phyloP scores from a whole-genome alignment of 2,797 vertebrate genomes.

The Buphagus erythrorhynchus region DNA sequence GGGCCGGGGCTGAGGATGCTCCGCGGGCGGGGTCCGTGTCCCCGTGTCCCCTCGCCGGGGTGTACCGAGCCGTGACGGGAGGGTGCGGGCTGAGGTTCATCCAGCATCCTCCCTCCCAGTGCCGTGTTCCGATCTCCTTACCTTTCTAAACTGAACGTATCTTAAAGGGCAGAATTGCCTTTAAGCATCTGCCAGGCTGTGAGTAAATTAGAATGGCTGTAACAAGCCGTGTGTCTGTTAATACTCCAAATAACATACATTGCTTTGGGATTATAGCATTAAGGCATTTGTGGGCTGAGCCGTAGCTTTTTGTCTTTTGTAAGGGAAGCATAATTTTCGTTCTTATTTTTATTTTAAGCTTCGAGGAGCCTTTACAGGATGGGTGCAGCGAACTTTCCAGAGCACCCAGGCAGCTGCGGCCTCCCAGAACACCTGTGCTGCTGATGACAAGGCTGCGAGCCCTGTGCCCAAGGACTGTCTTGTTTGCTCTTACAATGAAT shows the following conservation, averaged over 20 bases:
- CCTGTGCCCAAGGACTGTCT: constrained; percentile 84
- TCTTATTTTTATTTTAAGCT: constrained; percentile 76
- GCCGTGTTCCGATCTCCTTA: accelerated
- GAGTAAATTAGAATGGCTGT: neutral
- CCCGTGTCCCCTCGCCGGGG: no score
- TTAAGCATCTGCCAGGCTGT: neutral
- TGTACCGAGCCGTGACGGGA: accelerated
- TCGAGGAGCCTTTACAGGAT: constrained; percentile 82
- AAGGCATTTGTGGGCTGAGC: neutral
- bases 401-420: constrained; percentile 90
- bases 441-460: constrained; percentile 81
- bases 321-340: neutral
- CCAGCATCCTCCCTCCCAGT: accelerated
- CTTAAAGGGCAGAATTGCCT: neutral
- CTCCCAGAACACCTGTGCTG: constrained; percentile 76
- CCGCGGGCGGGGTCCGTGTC: neutral
- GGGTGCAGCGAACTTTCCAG: constrained; percentile 90
- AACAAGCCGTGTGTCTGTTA: neutral
- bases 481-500: constrained; percentile 95
- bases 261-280: neutral
- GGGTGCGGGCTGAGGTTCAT: accelerated
- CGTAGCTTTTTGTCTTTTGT: neutral
- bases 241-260: accelerated
- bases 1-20: neutral
- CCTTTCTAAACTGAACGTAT: accelerated